Evolutionary conservation across 2,113 vertebrate genomes (phyloP), one percentile per base, ranked within the genome.

Genomic region (Clinocottus analis): DNA sequence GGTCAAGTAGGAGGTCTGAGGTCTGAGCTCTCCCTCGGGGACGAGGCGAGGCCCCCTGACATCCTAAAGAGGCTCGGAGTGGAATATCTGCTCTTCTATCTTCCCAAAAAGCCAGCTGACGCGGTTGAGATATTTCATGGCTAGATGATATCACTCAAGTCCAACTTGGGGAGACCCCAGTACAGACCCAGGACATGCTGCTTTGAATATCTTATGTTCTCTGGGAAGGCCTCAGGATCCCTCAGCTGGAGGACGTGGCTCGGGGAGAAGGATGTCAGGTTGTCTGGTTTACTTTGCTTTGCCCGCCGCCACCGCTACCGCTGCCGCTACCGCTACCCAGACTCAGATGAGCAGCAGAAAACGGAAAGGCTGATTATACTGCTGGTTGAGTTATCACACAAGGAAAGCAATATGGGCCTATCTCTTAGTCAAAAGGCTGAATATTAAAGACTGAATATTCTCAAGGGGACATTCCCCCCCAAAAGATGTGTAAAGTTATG

Each of bases 381-480:
- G 47, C 62, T 72, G 65, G 60, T 63, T 83, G 72, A 77, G 29
- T 69, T 77, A 77, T 83, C 61, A 31, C 49, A 76, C 69, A 68
- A 72, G 72, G 47, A 73, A 79, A 41, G 51, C 68, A 60, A 76
- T n/a, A 55, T 37, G 13, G 12, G 60, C 66, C 17, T 11, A 35
- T 59, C 12, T 61, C 49, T 43, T 4, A 43, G 35, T 63, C 41
- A 72, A 63, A 55, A 65, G 66, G 41, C 37, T 82, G 71, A 65
- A 76, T 53, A 37, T 37, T 16, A 51, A 60, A 4, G 56, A 78
- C 9, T 68, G 47, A 59, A 68, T 73, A 35, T 62, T 37, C 16
- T 23, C 33, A 78, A 41, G 19, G 10, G 31, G 53, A 17, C 53
- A 67, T 33, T 74, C 41, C 56, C n/a, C n/a, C 61, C n/a, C n/a